Conservation (phyloP, 2,888 invertebrate species). For the Dicycla oo region DNA sequence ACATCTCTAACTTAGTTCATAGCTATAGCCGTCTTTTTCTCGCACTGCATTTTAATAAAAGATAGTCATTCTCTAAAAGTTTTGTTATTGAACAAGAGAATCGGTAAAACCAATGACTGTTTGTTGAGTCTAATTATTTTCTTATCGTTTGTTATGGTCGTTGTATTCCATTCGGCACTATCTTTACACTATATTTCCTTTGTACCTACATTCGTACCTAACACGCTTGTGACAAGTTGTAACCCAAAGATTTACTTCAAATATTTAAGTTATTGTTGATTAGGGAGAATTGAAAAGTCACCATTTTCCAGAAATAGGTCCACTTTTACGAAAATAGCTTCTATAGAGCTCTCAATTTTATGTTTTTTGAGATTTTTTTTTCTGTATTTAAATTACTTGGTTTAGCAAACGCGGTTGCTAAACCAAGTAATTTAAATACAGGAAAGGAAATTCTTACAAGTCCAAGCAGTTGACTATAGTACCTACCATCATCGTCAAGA, state of each 20-base stretch:
- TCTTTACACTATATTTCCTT: conserved; percentile 1
- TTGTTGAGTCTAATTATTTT: conserved; percentile 25
- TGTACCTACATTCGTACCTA: not conserved
- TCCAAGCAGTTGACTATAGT: too few relatives aligned
- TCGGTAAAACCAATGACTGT: too few relatives aligned
- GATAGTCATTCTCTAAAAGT: too few relatives aligned
- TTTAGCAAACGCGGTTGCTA: too few relatives aligned
- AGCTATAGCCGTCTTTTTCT: too few relatives aligned
- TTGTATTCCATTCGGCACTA: conserved; percentile 8
- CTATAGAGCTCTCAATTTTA: not conserved
- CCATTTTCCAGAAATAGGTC: not conserved
- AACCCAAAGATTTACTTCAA: not conserved
- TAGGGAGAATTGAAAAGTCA: not conserved
- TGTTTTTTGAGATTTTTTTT: not conserved
- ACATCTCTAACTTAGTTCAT: too few relatives aligned
- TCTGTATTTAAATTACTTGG: too few relatives aligned
- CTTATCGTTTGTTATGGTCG: conserved; percentile 23
- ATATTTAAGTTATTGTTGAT: not conserved
- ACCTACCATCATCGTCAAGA: not conserved
- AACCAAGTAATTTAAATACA: not conserved
- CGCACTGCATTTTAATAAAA: too few relatives aligned
- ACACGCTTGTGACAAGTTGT: not conserved
- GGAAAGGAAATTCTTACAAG: not conserved
- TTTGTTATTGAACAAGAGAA: too few relatives aligned
- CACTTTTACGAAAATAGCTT: not conserved